Evolutionary conservation across 1,140 invertebrate genomes (phyloP).

Genomic region (Trichonephila clavata): DNA sequence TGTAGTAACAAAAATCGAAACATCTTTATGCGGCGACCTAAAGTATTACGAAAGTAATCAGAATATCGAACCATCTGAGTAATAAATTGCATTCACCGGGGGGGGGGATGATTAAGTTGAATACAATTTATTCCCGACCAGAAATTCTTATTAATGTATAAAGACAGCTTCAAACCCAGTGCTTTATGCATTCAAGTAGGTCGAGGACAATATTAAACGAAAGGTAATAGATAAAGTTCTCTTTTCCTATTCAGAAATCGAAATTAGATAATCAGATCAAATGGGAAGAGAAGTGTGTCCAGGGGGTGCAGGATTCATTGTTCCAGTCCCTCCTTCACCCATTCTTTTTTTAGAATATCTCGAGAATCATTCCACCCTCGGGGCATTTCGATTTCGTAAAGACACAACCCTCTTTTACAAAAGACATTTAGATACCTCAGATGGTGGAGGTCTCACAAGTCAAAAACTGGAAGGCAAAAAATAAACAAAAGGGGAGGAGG

Average conservation of each 20-base stretch:
- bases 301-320: conserved; percentile 2
- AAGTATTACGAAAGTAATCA: background rate
- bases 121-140: background rate
- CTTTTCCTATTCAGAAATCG: conserved; percentile 38
- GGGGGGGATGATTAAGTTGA: background rate
- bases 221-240: conserved; percentile 18
- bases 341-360: conserved; percentile 56
- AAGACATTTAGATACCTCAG: conserved; percentile 70
- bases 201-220: conserved; percentile 20
- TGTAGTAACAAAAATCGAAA: no score
- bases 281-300: conserved; percentile 16
- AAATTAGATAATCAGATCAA: conserved; percentile 68
- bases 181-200: background rate
- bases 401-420: conserved; percentile 26
- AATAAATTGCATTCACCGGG: background rate
- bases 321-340: background rate
- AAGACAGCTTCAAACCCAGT: background rate
- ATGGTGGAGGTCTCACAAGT: conserved; percentile 73
- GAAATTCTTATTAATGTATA: background rate
- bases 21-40: no score
- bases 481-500: background rate
- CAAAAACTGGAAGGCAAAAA: conserved; percentile 51
- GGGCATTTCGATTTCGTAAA: conserved; percentile 60
- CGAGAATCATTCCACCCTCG: conserved; percentile 56
- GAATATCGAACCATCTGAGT: background rate